Conservation (phyloP, 2,888 invertebrate species). For the Terebella lapidaria region DNA sequence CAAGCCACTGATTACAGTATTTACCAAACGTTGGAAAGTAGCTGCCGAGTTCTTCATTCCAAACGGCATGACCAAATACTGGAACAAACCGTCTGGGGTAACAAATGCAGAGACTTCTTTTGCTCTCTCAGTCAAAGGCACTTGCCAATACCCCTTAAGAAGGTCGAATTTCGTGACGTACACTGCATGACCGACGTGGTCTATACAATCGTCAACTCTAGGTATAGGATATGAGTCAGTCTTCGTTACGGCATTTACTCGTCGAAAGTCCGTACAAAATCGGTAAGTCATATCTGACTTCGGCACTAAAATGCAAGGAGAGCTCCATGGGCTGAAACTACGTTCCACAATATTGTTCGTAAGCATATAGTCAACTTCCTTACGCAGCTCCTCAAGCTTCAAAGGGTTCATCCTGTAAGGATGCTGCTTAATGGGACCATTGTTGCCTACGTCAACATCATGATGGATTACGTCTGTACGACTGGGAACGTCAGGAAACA, state of each 20-base stretch:
- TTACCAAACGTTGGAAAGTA: too few species aligned
- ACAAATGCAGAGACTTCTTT: too few species aligned
- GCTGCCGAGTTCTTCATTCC: too few species aligned
- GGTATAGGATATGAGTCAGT: constrained; percentile 27
- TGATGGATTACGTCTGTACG: not conserved
- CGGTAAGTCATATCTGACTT: constrained; percentile 6
- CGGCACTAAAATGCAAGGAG: constrained; percentile 21
- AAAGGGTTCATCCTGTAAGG: constrained; percentile 3
- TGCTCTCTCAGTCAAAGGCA: too few species aligned
- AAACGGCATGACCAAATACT: too few species aligned
- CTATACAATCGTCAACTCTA: constrained; percentile 28
- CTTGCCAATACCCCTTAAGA: too few species aligned
- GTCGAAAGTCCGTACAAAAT: constrained; percentile 27
- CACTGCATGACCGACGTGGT: constrained; percentile 24
- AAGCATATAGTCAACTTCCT: constrained; percentile 25
- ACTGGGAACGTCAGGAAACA: not conserved
- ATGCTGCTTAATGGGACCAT: not conserved
- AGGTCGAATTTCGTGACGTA: constrained; percentile 28
- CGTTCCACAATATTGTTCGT: constrained; percentile 28
- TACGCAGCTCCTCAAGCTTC: constrained; percentile 11
- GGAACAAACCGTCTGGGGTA: too few species aligned
- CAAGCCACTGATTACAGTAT: constrained; percentile 16
- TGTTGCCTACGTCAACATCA: not conserved
- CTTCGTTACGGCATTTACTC: constrained; percentile 27
- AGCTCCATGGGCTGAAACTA: constrained; percentile 27